Conservation (phyloP, 2,113 vertebrate genomes). For the Hydrolagus affinis region DNA sequence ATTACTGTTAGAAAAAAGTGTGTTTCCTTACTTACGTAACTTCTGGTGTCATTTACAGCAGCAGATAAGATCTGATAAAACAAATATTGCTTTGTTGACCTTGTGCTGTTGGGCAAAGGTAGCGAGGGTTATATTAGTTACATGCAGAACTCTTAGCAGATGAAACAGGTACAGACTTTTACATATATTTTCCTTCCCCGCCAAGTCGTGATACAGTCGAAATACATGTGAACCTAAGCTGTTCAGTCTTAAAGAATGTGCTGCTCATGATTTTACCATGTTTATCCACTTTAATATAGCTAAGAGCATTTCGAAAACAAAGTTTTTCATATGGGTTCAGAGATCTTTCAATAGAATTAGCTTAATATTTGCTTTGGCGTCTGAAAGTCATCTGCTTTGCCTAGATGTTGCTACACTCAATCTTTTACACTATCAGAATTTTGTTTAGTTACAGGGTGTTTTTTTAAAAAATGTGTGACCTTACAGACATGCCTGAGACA, state of each 20-base stretch:
- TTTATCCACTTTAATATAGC: too few species aligned
- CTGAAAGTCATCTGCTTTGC: too few species aligned
- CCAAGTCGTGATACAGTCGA: not conserved
- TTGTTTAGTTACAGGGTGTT: not conserved
- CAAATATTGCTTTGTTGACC: not conserved
- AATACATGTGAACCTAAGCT: too few species aligned
- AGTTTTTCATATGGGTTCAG: too few species aligned
- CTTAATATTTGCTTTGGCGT: too few species aligned
- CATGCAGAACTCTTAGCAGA: not conserved
- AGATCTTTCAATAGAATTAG: too few species aligned
- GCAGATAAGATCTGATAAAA: not conserved
- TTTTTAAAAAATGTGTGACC: not conserved
- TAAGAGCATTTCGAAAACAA: too few species aligned
- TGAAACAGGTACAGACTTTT: not conserved
- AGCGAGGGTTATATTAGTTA: not conserved
- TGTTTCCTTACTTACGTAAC: conserved; percentile 17
- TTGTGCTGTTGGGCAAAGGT: not conserved
- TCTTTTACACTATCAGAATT: not conserved
- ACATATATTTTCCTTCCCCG: not conserved
- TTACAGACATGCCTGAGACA: not conserved
- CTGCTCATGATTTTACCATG: too few species aligned
- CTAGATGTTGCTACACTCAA: not conserved
- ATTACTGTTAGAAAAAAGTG: not conserved
- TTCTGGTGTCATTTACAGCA: not conserved
- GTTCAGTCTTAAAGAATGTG: too few species aligned